Conservation (phyloP, 2,113 vertebrate species). For the Rissa tridactyla region DNA sequence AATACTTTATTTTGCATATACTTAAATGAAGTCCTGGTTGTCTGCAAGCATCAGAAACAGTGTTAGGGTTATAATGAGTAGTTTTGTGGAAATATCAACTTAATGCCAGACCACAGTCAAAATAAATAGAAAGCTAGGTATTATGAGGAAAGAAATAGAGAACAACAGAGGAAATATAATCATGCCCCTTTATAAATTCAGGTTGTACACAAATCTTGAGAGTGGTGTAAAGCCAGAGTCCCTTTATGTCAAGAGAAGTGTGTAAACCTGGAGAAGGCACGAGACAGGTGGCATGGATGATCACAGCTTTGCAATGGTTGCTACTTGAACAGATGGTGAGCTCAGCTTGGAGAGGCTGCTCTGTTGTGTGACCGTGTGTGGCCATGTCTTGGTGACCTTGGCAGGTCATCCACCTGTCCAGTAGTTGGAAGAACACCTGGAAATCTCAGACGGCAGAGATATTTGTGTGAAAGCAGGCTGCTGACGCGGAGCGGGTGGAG, state of each 20-base stretch:
- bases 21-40: neutral
- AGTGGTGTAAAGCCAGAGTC: neutral
- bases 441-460: neutral
- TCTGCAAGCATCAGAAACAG: neutral
- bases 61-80: neutral
- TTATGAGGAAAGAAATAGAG: neutral
- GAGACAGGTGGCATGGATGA: accelerated
- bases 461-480: neutral
- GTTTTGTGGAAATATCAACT: neutral
- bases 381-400: neutral
- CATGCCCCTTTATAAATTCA: neutral
- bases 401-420: neutral
- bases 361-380: neutral
- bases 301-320: neutral
- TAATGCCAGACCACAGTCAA: neutral
- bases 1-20: neutral
- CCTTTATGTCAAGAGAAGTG: neutral
- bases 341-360: neutral
- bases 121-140: neutral
- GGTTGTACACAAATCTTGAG: neutral
- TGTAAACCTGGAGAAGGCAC: neutral
- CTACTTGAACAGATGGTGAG: accelerated
- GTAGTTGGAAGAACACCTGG: neutral
- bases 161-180: neutral
- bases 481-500: neutral